phyloP scores from a whole-genome alignment of 35 echinoderm and acorn worm genomes.

The Holothuria glaberrima region DNA sequence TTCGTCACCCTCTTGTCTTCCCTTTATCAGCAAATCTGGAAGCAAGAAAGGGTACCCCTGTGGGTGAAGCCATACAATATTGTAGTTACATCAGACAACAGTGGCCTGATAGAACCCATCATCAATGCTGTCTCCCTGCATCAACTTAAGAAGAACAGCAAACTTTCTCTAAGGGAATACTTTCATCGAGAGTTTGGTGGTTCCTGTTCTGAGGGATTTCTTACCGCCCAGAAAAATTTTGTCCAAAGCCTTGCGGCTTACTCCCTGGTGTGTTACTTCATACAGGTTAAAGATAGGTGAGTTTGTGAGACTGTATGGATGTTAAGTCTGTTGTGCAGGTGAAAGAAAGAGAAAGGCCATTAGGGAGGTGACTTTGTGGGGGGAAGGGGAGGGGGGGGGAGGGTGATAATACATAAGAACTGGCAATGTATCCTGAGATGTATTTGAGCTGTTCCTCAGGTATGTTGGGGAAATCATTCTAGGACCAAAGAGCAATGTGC shows the following conservation, averaged over 20 bases:
- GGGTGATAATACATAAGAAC: too few species aligned
- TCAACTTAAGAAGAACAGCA: constrained; percentile 99
- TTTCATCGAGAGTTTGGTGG: constrained; percentile 94
- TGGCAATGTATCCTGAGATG: too few species aligned
- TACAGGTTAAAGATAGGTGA: constrained; percentile 98
- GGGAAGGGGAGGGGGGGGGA: too few species aligned
- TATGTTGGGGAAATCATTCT: too few species aligned
- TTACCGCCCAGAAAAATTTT: constrained; percentile 96
- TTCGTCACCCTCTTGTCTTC: neutral
- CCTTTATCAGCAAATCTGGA: constrained; percentile 82
- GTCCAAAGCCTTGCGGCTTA: constrained; percentile 96
- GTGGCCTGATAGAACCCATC: constrained; percentile 94
- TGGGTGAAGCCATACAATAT: constrained; percentile 95
- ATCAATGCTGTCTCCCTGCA: constrained; percentile 97
- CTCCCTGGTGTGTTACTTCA: constrained; percentile 91
- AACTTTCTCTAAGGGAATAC: constrained; percentile 85
- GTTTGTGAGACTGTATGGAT: neutral
- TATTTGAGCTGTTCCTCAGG: too few species aligned
- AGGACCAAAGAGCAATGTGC: too few species aligned
- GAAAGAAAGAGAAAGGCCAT: neutral
- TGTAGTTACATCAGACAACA: constrained; percentile 95
- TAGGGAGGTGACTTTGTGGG: too few species aligned
- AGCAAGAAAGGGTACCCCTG: constrained; percentile 86
- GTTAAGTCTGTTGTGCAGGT: neutral
- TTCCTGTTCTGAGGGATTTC: constrained; percentile 83